A percentile compares a stretch with the other conserved stretches of the same genome.
Conservation (phyloP, 2,113 vertebrate species). For the Leucopsar rothschildi region DNA sequence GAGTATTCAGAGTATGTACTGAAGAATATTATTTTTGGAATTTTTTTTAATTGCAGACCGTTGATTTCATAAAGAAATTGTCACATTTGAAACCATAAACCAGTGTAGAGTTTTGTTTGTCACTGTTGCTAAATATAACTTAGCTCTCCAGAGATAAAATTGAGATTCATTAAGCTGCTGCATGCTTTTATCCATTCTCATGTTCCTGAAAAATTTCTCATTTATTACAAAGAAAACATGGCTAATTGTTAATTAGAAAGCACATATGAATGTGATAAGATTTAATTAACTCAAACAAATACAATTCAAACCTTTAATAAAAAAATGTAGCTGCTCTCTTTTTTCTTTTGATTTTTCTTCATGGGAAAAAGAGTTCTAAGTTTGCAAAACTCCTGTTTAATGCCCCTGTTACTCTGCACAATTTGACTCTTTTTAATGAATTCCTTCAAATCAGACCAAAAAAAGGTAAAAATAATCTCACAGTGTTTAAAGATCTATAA, state of each 20-base stretch:
- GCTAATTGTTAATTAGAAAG: slow-evolving; percentile 65
- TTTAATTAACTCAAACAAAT: slow-evolving; percentile 69
- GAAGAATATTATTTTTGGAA: neutral
- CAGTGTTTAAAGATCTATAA: neutral
- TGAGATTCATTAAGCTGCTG: slow-evolving; percentile 28
- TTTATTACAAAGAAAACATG: slow-evolving; percentile 62
- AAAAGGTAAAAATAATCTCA: neutral
- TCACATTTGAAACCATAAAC: neutral
- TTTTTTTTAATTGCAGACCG: neutral
- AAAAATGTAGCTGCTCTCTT: neutral
- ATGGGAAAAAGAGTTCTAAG: neutral
- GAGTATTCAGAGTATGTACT: neutral
- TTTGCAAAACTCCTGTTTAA: neutral
- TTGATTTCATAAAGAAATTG: neutral
- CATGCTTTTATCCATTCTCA: slow-evolving; percentile 21
- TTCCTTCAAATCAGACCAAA: neutral
- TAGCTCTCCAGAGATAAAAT: slow-evolving; percentile 37
- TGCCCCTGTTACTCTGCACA: neutral
- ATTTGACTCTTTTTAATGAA: neutral
- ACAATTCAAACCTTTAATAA: slow-evolving; percentile 39
- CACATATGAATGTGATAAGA: slow-evolving; percentile 46
- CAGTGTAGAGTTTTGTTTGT: neutral
- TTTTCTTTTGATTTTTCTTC: neutral
- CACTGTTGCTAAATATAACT: slow-evolving; percentile 33
- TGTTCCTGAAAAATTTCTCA: slow-evolving; percentile 53